phyloP scores from a whole-genome alignment of 2,113 vertebrate genomes.

The Poecilia latipinna region DNA sequence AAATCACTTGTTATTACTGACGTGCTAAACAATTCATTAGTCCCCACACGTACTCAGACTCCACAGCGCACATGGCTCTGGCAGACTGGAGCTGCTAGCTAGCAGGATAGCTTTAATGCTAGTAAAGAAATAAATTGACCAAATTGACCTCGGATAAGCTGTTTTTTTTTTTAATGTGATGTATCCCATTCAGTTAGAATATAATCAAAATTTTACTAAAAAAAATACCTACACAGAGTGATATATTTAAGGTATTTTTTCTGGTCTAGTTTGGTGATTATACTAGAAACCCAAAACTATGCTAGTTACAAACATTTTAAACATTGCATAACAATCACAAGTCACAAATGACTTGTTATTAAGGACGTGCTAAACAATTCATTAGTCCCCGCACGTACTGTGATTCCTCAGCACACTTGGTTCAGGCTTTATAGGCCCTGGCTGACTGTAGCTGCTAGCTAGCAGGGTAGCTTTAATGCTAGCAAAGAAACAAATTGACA shows the following conservation, averaged over 20 bases:
- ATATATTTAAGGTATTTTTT: too few relatives aligned
- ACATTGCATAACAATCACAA: too few relatives aligned
- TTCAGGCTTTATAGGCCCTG: neutral
- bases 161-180: constrained; percentile 25
- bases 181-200: neutral
- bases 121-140: constrained; percentile 24
- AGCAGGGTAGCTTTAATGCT: too few relatives aligned
- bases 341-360: constrained; percentile 63
- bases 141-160: constrained; percentile 51
- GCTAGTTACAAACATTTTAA: too few relatives aligned
- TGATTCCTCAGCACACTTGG: constrained; percentile 48
- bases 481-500: too few relatives aligned
- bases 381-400: constrained; percentile 44
- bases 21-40: constrained; percentile 68
- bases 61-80: constrained; percentile 40
- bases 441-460: too few relatives aligned
- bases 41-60: constrained; percentile 33
- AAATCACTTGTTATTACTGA: constrained; percentile 67
- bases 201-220: neutral
- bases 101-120: constrained; percentile 23
- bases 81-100: constrained; percentile 16
- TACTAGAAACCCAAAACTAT: too few relatives aligned
- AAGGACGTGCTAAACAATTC: constrained; percentile 62
- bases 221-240: too few relatives aligned
- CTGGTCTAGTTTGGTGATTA: too few relatives aligned